Conservation (phyloP, 2,888 invertebrate genomes). For the Drosophila monieri region DNA sequence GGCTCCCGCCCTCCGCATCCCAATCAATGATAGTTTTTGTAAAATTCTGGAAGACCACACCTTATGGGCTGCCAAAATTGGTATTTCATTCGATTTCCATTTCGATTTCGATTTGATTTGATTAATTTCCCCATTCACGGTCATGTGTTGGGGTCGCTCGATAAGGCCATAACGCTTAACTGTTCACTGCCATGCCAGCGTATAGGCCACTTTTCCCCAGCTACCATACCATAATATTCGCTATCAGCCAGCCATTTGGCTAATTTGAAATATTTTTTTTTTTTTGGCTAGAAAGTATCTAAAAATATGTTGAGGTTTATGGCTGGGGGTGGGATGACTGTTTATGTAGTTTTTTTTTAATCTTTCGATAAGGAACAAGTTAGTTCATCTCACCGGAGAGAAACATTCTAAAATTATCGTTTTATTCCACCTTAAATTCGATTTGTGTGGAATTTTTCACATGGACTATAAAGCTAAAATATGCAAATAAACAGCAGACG, state of each 20-base stretch:
- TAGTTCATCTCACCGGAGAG: slow-evolving; percentile 5
- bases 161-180: slow-evolving; percentile 52
- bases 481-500: slow-evolving; percentile 41
- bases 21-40: slow-evolving; percentile 17
- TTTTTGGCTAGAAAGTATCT: neutral
- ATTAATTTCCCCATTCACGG: slow-evolving; percentile 64
- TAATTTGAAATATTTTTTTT: neutral
- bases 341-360: slow-evolving; percentile 3
- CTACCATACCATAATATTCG: slow-evolving; percentile 18
- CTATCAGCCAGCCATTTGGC: slow-evolving; percentile 35
- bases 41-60: slow-evolving; percentile 42
- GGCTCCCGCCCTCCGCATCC: slow-evolving; percentile 26
- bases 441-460: slow-evolving; percentile 39
- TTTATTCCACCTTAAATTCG: slow-evolving; percentile 19
- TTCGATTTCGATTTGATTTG: slow-evolving; percentile 40
- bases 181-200: slow-evolving; percentile 39
- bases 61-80: slow-evolving; percentile 10
- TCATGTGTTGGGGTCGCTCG: slow-evolving; percentile 61
- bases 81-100: no score
- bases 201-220: slow-evolving; percentile 13
- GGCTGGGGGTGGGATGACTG: neutral
- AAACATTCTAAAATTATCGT: slow-evolving; percentile 4
- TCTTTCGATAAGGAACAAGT: slow-evolving; percentile 26
- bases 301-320: neutral
- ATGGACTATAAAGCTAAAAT: slow-evolving; percentile 38